phyloP scores from a whole-genome alignment of 2,797 vertebrate genomes.

The Manis javanica region DNA sequence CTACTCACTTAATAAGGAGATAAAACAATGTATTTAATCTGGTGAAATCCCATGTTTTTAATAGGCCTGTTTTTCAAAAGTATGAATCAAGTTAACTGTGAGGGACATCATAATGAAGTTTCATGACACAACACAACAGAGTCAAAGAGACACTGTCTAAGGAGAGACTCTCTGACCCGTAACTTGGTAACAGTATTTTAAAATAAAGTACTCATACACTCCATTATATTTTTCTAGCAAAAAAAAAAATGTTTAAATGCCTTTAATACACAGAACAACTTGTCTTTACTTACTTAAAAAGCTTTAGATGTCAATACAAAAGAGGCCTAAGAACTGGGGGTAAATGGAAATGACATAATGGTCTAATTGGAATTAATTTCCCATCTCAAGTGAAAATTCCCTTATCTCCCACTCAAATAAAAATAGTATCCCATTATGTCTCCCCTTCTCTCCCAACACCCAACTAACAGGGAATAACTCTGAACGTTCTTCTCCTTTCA shows the following conservation, averaged over 20 bases:
- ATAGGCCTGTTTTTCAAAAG: conserved; percentile 45
- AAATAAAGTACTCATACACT: conserved; percentile 38
- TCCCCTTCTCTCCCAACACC: neutral
- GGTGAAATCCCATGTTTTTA: conserved; percentile 18
- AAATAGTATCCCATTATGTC: neutral
- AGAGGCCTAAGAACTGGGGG: neutral
- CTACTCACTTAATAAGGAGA: conserved; percentile 24
- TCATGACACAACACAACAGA: conserved; percentile 18
- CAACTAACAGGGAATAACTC: neutral
- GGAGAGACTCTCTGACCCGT: neutral
- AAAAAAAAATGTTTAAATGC: conserved; percentile 54
- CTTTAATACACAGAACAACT: conserved; percentile 6
- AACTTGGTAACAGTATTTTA: conserved; percentile 51
- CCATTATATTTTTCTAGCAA: neutral
- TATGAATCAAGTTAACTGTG: conserved; percentile 41
- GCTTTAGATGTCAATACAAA: neutral
- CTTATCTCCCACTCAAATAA: neutral
- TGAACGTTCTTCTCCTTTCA: neutral
- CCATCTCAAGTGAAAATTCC: conserved; percentile 15
- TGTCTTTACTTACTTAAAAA: neutral
- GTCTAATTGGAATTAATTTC: neutral
- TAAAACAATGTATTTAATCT: neutral
- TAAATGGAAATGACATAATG: neutral
- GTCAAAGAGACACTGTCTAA: conserved; percentile 71
- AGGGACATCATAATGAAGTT: conserved; percentile 75